Evolutionary conservation across 1,140 invertebrate species (phyloP).

Genomic region (Musca domestica): DNA sequence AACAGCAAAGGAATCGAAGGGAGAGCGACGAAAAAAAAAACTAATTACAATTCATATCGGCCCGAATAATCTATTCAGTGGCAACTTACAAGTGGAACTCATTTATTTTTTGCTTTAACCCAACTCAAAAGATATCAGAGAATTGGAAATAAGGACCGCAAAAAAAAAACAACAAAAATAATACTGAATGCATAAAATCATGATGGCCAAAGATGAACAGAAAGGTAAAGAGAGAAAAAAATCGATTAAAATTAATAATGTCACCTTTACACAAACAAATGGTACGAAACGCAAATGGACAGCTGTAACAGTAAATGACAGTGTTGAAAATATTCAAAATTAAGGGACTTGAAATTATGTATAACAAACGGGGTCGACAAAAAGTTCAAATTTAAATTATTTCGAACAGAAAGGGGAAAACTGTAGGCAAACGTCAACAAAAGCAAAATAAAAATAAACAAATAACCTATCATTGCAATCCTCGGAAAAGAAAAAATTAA

Average conservation of each 20-base stretch:
- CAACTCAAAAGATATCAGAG: conserved; percentile 4
- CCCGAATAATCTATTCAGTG: conserved; percentile 1
- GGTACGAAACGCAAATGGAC: not conserved
- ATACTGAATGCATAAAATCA: not conserved
- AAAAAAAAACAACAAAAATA: not conserved
- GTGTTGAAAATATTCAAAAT: not conserved
- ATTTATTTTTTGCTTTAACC: conserved; percentile 10
- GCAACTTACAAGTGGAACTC: not conserved
- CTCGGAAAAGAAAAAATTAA: no score
- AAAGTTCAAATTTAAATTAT: conserved; percentile 10
- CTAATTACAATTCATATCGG: conserved; percentile 19
- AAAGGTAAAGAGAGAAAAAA: not conserved
- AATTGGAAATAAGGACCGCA: not conserved
- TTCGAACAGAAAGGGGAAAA: no score
- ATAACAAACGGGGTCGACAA: not conserved
- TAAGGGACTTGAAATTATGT: not conserved
- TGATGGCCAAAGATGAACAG: no score
- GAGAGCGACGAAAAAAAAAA: not conserved
- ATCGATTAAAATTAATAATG: conserved; percentile 23
- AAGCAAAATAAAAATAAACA: no score
- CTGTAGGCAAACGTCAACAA: no score
- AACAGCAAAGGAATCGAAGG: not conserved
- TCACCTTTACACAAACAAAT: not conserved
- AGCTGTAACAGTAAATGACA: not conserved
- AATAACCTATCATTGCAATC: no score